These are phyloP conservation scores for Halcyon senegalensis DNA, from an alignment of 2,113 vertebrate genomes.

Conservation along the genomic window DNA sequence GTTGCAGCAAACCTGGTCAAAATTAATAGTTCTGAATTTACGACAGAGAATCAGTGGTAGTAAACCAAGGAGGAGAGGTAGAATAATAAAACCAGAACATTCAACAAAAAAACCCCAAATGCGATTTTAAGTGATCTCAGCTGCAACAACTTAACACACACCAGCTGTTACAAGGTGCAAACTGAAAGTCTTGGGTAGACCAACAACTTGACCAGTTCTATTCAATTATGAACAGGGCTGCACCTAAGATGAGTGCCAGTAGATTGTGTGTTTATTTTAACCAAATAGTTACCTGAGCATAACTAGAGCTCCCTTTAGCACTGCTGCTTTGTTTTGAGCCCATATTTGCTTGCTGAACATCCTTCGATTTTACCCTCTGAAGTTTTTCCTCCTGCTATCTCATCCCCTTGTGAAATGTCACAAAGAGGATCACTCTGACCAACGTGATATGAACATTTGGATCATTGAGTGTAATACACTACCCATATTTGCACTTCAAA, in stretches of 20 bases:
- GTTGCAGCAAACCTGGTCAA: background rate
- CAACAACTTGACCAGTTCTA: slow-evolving; percentile 4
- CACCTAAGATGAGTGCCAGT: slow-evolving; percentile 20
- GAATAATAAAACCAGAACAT: slow-evolving; percentile 19
- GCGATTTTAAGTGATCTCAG: slow-evolving; percentile 14
- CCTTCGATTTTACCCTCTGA: background rate
- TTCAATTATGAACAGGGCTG: slow-evolving; percentile 10
- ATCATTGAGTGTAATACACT: background rate
- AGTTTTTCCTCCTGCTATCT: background rate
- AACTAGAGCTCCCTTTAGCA: background rate
- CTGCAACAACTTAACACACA: slow-evolving; percentile 10
- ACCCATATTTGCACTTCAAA: slow-evolving; percentile 30
- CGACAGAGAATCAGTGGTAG: background rate
- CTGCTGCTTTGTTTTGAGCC: background rate
- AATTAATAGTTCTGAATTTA: slow-evolving; percentile 1
- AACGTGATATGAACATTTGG: background rate
- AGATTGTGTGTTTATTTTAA: slow-evolving; percentile 57
- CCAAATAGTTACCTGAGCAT: background rate
- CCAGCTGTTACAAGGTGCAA: slow-evolving; percentile 52
- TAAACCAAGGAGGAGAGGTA: background rate
- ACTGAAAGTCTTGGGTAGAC: background rate
- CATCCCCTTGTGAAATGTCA: background rate
- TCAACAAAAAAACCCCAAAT: background rate
- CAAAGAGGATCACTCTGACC: background rate
- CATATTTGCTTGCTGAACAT: background rate